These are phyloP conservation scores for Brachirus orientalis DNA, from an alignment of 2,113 vertebrate species.

Conservation along the genomic window DNA sequence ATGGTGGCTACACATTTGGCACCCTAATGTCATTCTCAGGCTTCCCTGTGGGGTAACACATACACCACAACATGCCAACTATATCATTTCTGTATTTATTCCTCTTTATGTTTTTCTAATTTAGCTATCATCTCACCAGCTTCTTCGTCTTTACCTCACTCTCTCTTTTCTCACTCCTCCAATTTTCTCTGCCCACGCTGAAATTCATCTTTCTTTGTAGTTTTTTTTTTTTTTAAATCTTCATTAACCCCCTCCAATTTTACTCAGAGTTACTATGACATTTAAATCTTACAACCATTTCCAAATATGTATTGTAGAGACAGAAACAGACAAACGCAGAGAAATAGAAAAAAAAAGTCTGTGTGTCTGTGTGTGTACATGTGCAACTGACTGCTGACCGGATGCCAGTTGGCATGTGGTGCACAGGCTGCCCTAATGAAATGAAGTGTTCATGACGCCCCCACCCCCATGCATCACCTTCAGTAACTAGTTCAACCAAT, in stretches of 20 bases:
- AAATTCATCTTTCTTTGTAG: background rate
- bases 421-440: constrained; percentile 73
- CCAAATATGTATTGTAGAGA: constrained; percentile 40
- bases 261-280: constrained; percentile 35
- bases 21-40: constrained; percentile 9
- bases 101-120: constrained; percentile 9
- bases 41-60: constrained; percentile 3
- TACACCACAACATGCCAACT: background rate
- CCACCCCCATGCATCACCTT: constrained; percentile 31
- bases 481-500: constrained; percentile 22
- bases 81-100: background rate
- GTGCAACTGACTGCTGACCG: constrained; percentile 34
- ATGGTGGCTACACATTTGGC: constrained; percentile 1
- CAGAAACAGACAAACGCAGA: constrained; percentile 20
- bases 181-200: background rate
- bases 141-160: constrained; percentile 13
- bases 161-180: background rate
- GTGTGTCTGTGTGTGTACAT: constrained; percentile 12
- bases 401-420: constrained; percentile 68
- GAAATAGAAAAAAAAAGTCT: constrained; percentile 17
- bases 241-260: background rate
- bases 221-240: background rate
- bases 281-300: constrained; percentile 49
- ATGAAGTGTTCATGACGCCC: constrained; percentile 61
- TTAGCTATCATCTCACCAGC: constrained; percentile 16